phyloP scores from a whole-genome alignment of 2,797 vertebrate genomes.

The Cheirogaleus major region DNA sequence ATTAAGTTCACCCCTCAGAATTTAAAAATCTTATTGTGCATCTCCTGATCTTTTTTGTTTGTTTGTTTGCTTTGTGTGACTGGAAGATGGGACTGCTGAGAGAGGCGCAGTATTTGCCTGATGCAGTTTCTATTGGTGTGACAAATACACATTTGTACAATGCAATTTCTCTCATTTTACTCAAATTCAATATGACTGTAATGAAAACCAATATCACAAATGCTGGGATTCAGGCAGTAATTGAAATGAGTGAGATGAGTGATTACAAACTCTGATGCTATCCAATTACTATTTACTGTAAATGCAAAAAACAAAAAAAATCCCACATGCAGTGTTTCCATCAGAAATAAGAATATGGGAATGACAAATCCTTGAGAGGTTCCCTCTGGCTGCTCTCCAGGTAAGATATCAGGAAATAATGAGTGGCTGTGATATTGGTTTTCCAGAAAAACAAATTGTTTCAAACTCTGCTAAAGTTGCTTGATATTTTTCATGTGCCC shows the following conservation, averaged over 20 bases:
- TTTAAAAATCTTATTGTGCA: background rate
- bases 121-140: background rate
- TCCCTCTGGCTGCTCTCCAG: slow-evolving; percentile 43
- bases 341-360: background rate
- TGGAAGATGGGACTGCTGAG: background rate
- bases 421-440: background rate
- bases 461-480: slow-evolving; percentile 30
- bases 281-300: slow-evolving; percentile 45
- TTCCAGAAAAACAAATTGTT: slow-evolving; percentile 41
- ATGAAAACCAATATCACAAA: slow-evolving; percentile 42
- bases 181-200: slow-evolving; percentile 25
- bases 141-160: background rate
- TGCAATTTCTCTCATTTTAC: slow-evolving; percentile 57
- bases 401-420: slow-evolving; percentile 38
- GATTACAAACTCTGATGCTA: slow-evolving; percentile 34
- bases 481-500: background rate
- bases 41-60: background rate
- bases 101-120: background rate
- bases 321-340: slow-evolving; percentile 2
- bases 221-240: slow-evolving; percentile 45
- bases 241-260: slow-evolving; percentile 49
- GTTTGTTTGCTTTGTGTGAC: slow-evolving; percentile 28
- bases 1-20: background rate
- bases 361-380: background rate
- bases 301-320: slow-evolving; percentile 35